A percentile compares a stretch with the other conserved stretches of the same genome.
Conservation (phyloP, 2,888 invertebrate genomes). For the Fragum sueziense region DNA sequence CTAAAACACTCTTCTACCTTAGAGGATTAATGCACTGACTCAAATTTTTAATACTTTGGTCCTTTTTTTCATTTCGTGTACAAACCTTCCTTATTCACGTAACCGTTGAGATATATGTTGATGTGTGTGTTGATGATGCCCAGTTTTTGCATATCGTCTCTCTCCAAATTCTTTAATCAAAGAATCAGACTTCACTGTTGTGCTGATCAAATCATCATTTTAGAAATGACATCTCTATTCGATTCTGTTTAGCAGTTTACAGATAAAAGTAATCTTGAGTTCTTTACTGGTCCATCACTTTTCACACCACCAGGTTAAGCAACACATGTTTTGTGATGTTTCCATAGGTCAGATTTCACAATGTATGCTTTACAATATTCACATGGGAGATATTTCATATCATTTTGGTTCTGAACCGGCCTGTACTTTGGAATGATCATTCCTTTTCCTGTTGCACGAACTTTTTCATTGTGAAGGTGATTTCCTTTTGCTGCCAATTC, state of each 20-base stretch:
- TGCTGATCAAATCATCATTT: background rate
- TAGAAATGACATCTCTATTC: background rate
- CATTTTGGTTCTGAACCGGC: background rate
- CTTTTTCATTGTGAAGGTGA: background rate
- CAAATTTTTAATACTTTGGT: background rate
- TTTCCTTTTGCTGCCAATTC: background rate
- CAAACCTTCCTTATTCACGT: background rate
- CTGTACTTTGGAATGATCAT: constrained; percentile 3
- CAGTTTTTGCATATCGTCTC: background rate
- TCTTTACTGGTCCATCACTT: constrained; percentile 14
- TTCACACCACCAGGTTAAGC: background rate
- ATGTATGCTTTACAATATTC: constrained; percentile 13
- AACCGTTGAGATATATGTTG: background rate
- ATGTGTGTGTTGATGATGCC: background rate
- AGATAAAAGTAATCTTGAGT: constrained; percentile 10
- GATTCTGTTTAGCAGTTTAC: background rate
- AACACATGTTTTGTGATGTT: constrained; percentile 13
- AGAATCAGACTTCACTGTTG: background rate
- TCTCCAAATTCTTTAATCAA: background rate
- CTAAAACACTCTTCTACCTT: background rate
- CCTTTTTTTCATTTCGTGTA: background rate
- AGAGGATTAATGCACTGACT: background rate
- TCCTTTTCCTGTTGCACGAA: background rate
- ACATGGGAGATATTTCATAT: background rate
- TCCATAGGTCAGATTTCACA: constrained; percentile 22